These are phyloP conservation scores for Damaliscus lunatus DNA, from an alignment of 2,113 vertebrate species.

Conservation along the genomic window DNA sequence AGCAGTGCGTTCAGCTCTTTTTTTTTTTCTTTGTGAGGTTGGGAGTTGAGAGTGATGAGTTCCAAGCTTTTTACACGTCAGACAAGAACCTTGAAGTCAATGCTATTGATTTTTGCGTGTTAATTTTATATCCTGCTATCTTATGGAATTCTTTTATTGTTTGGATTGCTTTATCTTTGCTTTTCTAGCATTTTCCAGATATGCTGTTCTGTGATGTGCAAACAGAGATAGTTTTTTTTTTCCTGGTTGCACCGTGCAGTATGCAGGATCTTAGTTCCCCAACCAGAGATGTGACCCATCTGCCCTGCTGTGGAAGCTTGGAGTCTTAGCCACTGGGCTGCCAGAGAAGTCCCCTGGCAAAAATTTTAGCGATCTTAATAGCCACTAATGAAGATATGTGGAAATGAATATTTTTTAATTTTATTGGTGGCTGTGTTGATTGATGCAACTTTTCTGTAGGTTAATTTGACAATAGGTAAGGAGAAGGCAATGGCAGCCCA, in stretches of 20 bases:
- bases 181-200: constrained; percentile 10
- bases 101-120: constrained; percentile 33
- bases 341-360: not conserved
- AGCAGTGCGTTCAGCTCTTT: not conserved
- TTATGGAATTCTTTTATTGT: constrained; percentile 38
- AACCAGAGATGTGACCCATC: not conserved
- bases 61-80: not conserved
- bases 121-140: constrained; percentile 46
- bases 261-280: not conserved
- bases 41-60: not conserved
- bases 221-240: not conserved
- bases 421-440: not conserved
- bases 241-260: not conserved
- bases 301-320: not conserved
- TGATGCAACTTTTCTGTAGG: not conserved
- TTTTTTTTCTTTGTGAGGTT: not conserved
- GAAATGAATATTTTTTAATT: not conserved
- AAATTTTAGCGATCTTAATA: not conserved
- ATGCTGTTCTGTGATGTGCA: not conserved
- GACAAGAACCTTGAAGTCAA: not conserved
- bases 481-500: too few relatives aligned
- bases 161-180: constrained; percentile 6
- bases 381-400: not conserved
- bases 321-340: not conserved
- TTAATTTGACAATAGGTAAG: not conserved